These are phyloP conservation scores for Drosophila kokeensis DNA, from an alignment of 2,888 invertebrate genomes.

Conservation along the genomic window DNA sequence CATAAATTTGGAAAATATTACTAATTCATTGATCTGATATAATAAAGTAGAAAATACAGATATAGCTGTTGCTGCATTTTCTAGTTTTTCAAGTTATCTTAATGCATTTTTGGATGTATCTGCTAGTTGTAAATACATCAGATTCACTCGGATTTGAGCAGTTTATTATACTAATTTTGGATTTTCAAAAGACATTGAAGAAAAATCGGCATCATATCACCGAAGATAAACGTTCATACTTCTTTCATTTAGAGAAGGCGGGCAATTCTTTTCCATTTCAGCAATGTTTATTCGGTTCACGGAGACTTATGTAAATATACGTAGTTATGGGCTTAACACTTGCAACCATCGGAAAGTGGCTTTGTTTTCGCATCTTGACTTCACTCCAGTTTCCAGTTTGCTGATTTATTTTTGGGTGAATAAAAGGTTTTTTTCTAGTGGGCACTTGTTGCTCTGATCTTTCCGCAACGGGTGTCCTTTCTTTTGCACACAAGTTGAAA, in stretches of 20 bases:
- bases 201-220: not conserved
- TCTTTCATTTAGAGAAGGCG: not conserved
- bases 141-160: not conserved
- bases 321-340: constrained; percentile 16
- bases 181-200: not conserved
- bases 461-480: constrained; percentile 33
- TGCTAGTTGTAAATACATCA: not conserved
- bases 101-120: not conserved
- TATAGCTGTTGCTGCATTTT: too few species aligned
- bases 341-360: constrained; percentile 29
- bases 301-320: constrained; percentile 10
- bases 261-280: not conserved
- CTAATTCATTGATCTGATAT: not conserved
- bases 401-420: constrained; percentile 40
- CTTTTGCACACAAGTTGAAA: constrained; percentile 47
- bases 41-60: not conserved
- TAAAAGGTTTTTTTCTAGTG: constrained; percentile 56
- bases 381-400: constrained; percentile 24
- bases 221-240: not conserved
- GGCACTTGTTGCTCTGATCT: constrained; percentile 65
- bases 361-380: constrained; percentile 50
- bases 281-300: not conserved
- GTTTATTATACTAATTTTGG: not conserved
- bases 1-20: not conserved
- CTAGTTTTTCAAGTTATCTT: not conserved